A percentile compares a stretch with the other conserved stretches of the same genome.
Evolutionary conservation across 2,888 invertebrate genomes (phyloP).

Genomic region (Limnephilus lunatus): DNA sequence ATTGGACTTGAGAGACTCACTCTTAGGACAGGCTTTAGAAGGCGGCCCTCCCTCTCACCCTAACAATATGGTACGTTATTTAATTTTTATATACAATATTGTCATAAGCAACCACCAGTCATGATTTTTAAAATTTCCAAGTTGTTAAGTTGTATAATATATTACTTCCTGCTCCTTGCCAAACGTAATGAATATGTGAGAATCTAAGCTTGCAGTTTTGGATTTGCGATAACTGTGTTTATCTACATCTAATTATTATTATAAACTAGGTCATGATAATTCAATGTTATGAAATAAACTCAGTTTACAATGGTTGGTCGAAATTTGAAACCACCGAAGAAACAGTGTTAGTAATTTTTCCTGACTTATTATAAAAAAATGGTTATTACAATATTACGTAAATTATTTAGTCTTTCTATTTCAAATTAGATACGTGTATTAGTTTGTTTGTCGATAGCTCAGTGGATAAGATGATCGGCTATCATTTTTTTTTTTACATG

Average conservation of each 20-base stretch:
- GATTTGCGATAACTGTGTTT: neutral
- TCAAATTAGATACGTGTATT: no score
- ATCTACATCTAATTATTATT: neutral
- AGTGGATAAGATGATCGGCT: no score
- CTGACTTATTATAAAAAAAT: neutral
- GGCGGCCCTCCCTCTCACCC: constrained; percentile 83
- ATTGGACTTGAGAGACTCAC: constrained; percentile 83
- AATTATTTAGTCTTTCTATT: neutral
- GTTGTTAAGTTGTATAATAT: neutral
- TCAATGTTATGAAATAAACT: neutral
- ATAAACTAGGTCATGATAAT: neutral
- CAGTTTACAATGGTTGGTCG: neutral
- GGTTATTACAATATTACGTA: neutral
- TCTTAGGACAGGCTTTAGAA: constrained; percentile 88
- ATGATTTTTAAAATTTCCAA: no score
- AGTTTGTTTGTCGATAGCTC: no score
- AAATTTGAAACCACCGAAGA: neutral
- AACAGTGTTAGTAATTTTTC: neutral
- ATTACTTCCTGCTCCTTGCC: neutral
- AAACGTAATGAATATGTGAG: neutral
- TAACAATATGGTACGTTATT: constrained; percentile 73
- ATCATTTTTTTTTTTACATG: no score
- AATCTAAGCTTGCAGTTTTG: neutral
- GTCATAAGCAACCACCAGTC: no score
- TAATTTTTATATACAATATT: neutral